Percentiles rank a stretch among this genome's conserved stretches.
These are phyloP conservation scores for Copsychus sechellarum DNA, from an alignment of 2,113 vertebrate genomes.

Conservation along the genomic window DNA sequence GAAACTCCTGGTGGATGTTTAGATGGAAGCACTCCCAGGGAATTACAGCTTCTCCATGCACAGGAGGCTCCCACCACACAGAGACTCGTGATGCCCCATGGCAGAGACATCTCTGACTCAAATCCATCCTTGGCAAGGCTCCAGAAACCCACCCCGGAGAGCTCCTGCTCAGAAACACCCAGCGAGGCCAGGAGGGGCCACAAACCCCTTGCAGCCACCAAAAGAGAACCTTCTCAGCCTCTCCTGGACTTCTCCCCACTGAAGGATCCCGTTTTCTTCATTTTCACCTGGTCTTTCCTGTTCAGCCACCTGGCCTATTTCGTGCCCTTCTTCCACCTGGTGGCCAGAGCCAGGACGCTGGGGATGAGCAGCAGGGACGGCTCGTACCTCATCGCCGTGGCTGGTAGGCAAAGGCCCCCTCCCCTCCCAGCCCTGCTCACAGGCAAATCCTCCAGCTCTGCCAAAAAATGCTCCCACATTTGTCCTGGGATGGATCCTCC, in stretches of 20 bases:
- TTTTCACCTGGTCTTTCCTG: conserved; percentile 90
- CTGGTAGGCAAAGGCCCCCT: conserved; percentile 76
- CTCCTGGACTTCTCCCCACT: conserved; percentile 83
- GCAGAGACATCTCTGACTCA: background rate
- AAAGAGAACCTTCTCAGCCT: background rate
- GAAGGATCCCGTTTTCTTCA: conserved; percentile 87
- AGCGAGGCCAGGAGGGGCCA: background rate
- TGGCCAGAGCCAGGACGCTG: conserved; percentile 85
- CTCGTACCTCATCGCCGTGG: conserved; percentile 87
- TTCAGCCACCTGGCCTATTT: conserved; percentile 93
- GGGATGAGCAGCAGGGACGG: conserved; percentile 87
- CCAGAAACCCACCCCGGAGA: background rate
- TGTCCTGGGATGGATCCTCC: background rate
- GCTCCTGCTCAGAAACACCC: conserved; percentile 28
- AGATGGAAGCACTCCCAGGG: background rate
- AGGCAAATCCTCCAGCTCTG: rapidly evolving
- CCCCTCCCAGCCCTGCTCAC: rapidly evolving
- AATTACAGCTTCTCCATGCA: rapidly evolving
- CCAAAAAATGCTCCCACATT: rapidly evolving
- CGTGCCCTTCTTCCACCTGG: conserved; percentile 89
- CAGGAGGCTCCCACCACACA: background rate
- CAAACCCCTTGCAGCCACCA: background rate
- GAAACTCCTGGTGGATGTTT: background rate
- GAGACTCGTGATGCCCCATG: rapidly evolving
- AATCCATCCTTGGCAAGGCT: background rate